Percentiles rank a stretch among this genome's conserved stretches.
These are phyloP conservation scores for Tortricodes alternella DNA, from an alignment of 2,888 invertebrate species.

Conservation along the genomic window DNA sequence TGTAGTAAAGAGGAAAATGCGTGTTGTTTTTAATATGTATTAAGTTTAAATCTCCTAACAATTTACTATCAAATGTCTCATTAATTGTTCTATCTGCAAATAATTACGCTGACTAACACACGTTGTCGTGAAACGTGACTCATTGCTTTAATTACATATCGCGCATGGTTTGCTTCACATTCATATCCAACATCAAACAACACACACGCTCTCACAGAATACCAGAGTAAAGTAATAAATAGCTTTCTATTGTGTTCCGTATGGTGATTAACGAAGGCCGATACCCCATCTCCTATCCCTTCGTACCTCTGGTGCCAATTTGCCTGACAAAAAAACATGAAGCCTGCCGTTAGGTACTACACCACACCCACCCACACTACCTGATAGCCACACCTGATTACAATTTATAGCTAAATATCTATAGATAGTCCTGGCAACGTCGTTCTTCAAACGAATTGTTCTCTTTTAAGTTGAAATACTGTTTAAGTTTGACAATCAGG, in stretches of 20 bases:
- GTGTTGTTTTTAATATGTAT: neutral
- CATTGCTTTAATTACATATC: constrained; percentile 51
- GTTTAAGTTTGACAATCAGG: too few relatives aligned
- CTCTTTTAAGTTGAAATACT: neutral
- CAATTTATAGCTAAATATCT: neutral
- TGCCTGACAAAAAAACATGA: too few relatives aligned
- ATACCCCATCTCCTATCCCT: too few relatives aligned
- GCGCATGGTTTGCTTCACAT: constrained; percentile 38
- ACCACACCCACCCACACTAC: too few relatives aligned
- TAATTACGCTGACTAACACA: constrained; percentile 45
- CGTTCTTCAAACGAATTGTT: neutral
- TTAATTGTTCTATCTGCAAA: constrained; percentile 45
- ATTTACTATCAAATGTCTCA: constrained; percentile 43
- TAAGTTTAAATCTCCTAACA: constrained; percentile 21
- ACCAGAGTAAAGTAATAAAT: too few relatives aligned
- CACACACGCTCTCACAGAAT: too few relatives aligned
- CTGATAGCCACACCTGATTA: constrained; percentile 12
- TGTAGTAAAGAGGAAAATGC: neutral
- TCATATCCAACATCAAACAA: constrained; percentile 28
- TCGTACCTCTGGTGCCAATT: too few relatives aligned
- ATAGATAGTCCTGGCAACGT: constrained; percentile 1
- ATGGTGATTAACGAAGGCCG: too few relatives aligned
- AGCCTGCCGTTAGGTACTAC: too few relatives aligned
- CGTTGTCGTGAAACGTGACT: constrained; percentile 49
- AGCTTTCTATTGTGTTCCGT: too few relatives aligned